Conservation (phyloP, 1,140 invertebrate species). For the Zaprionus vittiger region DNA sequence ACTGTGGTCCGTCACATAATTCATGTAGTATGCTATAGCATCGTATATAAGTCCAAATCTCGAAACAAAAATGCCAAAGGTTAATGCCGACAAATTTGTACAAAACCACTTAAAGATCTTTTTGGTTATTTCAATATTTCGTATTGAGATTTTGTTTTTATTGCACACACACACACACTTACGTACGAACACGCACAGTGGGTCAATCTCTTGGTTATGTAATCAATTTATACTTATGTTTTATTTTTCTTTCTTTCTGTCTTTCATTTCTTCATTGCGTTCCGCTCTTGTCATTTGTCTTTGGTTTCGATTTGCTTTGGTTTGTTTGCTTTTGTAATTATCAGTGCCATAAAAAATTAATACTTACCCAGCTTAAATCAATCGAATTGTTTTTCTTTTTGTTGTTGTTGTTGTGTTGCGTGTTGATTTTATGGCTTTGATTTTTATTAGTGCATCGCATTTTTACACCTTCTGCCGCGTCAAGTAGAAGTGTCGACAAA, state of each 20-base stretch:
- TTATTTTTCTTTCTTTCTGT: constrained; percentile 13
- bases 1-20: constrained; percentile 47
- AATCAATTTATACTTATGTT: constrained; percentile 44
- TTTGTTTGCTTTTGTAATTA: constrained; percentile 55
- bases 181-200: constrained; percentile 1
- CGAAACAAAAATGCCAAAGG: constrained; percentile 64
- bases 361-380: constrained; percentile 49
- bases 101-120: constrained; percentile 34
- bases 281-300: constrained; percentile 29
- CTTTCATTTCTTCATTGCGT: constrained; percentile 22
- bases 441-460: constrained; percentile 57
- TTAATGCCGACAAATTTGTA: constrained; percentile 65
- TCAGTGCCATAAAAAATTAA: constrained; percentile 67
- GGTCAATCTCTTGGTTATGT: constrained; percentile 42
- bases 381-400: constrained; percentile 42
- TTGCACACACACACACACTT: constrained; percentile 8
- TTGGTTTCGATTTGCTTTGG: constrained; percentile 17
- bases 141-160: constrained; percentile 33
- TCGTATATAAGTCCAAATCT: constrained; percentile 19
- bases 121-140: constrained; percentile 14
- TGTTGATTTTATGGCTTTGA: constrained; percentile 50
- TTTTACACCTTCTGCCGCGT: constrained; percentile 25
- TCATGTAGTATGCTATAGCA: not conserved
- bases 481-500: constrained; percentile 48
- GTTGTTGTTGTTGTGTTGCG: constrained; percentile 23